phyloP scores from a whole-genome alignment of 2,888 invertebrate species.

The Frankliniella intonsa region DNA sequence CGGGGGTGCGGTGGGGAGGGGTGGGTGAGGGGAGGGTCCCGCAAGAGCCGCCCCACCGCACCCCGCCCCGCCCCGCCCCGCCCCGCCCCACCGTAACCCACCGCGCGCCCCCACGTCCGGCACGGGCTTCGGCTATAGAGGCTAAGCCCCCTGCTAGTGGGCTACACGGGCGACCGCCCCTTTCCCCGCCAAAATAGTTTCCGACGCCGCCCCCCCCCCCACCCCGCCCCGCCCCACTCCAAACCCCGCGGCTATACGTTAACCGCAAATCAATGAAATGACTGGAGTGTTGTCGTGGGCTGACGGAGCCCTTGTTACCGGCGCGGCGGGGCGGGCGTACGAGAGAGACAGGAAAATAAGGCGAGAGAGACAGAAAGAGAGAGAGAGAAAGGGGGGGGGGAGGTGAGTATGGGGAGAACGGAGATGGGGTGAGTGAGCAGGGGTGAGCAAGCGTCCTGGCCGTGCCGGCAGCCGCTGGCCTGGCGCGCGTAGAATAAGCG shows the following conservation, averaged over 20 bases:
- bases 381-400: not conserved
- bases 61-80: not conserved
- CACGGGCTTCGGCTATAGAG: no score
- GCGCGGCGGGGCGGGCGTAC: not conserved
- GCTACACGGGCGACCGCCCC: no score
- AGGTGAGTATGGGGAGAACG: no score
- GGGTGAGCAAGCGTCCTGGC: no score
- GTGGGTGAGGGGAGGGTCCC: not conserved
- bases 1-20: not conserved
- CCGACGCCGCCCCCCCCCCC: not conserved
- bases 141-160: no score
- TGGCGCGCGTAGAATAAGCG: not conserved
- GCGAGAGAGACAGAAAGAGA: not conserved
- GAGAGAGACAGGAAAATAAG: not conserved
- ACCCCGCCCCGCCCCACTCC: not conserved
- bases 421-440: no score
- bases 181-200: no score
- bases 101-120: not conserved
- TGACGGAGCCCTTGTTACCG: not conserved
- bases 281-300: not conserved
- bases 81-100: not conserved
- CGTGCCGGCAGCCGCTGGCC: no score
- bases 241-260: not conserved
- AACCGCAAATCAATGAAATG: slow-evolving; percentile 23
- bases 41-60: not conserved